Evolutionary conservation across 2,888 invertebrate species (phyloP).

Genomic region (Ormyrus pomaceus): DNA sequence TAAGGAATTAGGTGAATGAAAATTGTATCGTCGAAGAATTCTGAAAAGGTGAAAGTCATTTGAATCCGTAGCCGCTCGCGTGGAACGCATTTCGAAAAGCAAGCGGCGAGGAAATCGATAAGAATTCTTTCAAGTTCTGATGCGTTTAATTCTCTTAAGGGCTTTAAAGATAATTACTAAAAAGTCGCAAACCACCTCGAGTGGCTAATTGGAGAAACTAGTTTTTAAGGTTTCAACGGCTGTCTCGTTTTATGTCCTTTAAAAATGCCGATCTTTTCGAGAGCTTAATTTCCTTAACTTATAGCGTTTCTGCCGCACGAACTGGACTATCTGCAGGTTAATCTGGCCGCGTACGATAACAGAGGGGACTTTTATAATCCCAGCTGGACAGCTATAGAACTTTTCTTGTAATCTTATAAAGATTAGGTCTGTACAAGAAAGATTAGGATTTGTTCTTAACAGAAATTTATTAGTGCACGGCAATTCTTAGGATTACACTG

Average conservation of each 20-base stretch:
- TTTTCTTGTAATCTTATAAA: too few relatives aligned
- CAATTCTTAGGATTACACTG: too few relatives aligned
- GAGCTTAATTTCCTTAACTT: background rate
- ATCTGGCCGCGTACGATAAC: too few relatives aligned
- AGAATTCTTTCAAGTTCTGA: conserved; percentile 7
- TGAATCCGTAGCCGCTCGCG: too few relatives aligned
- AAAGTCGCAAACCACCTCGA: background rate
- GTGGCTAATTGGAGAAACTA: background rate
- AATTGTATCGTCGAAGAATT: too few relatives aligned
- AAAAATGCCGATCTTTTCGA: background rate
- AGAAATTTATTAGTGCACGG: too few relatives aligned
- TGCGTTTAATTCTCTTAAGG: conserved; percentile 8
- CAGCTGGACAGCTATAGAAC: too few relatives aligned
- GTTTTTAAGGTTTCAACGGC: conserved; percentile 21
- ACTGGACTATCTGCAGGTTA: background rate
- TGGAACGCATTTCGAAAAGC: background rate
- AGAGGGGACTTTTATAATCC: too few relatives aligned
- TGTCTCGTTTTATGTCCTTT: background rate
- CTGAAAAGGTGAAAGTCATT: too few relatives aligned
- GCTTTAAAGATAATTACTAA: conserved; percentile 13
- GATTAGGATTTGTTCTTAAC: too few relatives aligned
- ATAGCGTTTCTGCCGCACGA: background rate
- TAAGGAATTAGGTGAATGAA: too few relatives aligned
- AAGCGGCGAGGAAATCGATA: background rate
- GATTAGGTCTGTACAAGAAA: too few relatives aligned